Percentiles rank a stretch among this genome's conserved stretches.
These are phyloP conservation scores for Bolborhynchus lineola DNA, from an alignment of 2,113 vertebrate genomes.

Conservation along the genomic window DNA sequence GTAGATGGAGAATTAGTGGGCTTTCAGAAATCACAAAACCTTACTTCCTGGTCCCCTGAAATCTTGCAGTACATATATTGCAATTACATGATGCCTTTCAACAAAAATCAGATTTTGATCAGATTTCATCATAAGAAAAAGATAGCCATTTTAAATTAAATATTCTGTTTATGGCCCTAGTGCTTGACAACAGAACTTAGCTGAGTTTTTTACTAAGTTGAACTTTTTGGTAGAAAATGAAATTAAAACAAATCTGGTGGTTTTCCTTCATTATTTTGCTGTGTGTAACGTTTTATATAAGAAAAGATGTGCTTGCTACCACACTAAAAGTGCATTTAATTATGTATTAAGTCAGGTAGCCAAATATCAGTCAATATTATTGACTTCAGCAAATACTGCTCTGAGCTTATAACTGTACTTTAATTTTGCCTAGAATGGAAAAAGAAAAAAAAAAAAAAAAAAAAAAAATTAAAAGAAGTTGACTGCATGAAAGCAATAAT, in stretches of 20 bases:
- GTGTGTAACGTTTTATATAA: background rate
- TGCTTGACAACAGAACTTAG: background rate
- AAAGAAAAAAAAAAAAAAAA: background rate
- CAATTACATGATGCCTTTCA: background rate
- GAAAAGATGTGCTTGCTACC: background rate
- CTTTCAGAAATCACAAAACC: background rate
- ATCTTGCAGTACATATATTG: background rate
- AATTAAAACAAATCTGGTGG: background rate
- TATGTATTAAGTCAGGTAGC: background rate
- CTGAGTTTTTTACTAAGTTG: background rate
- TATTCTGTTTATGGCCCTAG: background rate
- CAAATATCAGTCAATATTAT: conserved; percentile 63
- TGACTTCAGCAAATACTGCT: conserved; percentile 36
- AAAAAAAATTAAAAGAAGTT: background rate
- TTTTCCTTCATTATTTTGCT: background rate
- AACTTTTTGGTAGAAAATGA: background rate
- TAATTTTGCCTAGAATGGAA: background rate
- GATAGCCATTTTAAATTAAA: background rate
- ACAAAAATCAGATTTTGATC: background rate
- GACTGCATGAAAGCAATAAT: conserved; percentile 36
- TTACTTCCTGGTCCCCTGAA: background rate
- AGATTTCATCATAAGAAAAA: background rate
- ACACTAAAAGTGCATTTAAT: background rate
- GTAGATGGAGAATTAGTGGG: background rate
- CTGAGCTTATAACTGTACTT: conserved; percentile 37